These are phyloP conservation scores for Glossophaga mutica DNA, from an alignment of 2,797 vertebrate species.

Conservation along the genomic window DNA sequence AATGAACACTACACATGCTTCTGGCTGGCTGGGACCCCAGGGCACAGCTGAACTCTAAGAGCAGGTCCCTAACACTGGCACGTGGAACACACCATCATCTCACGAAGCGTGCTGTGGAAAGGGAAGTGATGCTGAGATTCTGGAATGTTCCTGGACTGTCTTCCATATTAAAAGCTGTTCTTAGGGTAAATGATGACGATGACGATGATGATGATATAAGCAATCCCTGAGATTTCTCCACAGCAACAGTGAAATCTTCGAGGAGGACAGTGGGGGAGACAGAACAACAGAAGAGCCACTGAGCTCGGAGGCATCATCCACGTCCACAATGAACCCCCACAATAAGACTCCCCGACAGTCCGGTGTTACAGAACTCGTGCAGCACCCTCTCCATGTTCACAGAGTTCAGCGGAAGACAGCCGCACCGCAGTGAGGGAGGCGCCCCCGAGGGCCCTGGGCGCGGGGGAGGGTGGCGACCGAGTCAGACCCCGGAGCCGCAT, in stretches of 20 bases:
- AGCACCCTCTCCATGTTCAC: background rate
- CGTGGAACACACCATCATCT: background rate
- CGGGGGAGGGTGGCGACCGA: fast-evolving
- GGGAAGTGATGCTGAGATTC: background rate
- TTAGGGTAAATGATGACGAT: background rate
- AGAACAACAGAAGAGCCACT: background rate
- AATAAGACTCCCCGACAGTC: background rate
- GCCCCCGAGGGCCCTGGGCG: background rate
- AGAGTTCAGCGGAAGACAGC: background rate
- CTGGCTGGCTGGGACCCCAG: background rate
- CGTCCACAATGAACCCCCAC: background rate
- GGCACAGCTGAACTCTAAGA: background rate
- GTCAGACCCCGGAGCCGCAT: background rate
- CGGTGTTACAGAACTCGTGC: background rate
- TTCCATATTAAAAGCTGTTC: background rate
- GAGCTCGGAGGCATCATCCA: background rate
- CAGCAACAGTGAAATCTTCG: background rate
- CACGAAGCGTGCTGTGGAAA: background rate
- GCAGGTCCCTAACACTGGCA: background rate
- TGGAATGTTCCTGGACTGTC: background rate
- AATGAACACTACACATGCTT: background rate
- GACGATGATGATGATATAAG: background rate
- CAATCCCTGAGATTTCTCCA: background rate
- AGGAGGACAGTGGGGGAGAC: background rate
- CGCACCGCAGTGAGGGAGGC: fast-evolving